Percentiles rank a stretch among this genome's conserved stretches.
Evolutionary conservation across 2,888 invertebrate species (phyloP).

Genomic region (Lasioglossum morio): DNA sequence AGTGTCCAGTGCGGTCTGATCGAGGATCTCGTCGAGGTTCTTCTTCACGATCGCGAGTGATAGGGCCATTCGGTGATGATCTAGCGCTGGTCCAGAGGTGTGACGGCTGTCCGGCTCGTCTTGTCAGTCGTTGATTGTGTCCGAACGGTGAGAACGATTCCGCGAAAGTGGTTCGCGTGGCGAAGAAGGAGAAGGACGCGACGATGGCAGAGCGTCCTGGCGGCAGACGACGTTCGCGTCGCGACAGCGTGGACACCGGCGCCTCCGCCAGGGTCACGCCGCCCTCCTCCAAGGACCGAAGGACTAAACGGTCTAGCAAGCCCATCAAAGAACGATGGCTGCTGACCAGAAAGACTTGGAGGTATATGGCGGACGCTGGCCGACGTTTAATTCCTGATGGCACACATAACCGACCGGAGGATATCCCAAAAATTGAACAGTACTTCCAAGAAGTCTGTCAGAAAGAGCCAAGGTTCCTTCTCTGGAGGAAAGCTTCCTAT

Average conservation of each 20-base stretch:
- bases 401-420: constrained; percentile 89
- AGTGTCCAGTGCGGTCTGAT: neutral
- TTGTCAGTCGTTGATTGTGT: constrained; percentile 40
- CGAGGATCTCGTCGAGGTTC: too few species aligned
- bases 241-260: constrained; percentile 80
- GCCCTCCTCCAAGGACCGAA: constrained; percentile 86
- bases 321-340: constrained; percentile 93
- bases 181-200: constrained; percentile 79
- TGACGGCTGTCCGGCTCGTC: constrained; percentile 45
- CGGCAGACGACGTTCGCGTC: constrained; percentile 79
- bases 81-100: constrained; percentile 31
- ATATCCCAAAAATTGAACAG: constrained; percentile 92
- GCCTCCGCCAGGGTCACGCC: constrained; percentile 72
- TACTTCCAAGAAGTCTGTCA: constrained; percentile 94
- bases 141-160: constrained; percentile 36
- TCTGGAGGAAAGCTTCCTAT: constrained; percentile 94
- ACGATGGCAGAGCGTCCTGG: constrained; percentile 83
- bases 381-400: constrained; percentile 94
- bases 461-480: constrained; percentile 90
- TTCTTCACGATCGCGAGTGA: constrained; percentile 24
- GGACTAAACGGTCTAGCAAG: constrained; percentile 87
- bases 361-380: constrained; percentile 96
- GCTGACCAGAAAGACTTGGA: constrained; percentile 94
- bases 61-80: constrained; percentile 40
- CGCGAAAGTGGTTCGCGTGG: constrained; percentile 83